Base-by-base conservation (phyloP, 2,797 vertebrate genomes). In the Anas bahamensis region DNA sequence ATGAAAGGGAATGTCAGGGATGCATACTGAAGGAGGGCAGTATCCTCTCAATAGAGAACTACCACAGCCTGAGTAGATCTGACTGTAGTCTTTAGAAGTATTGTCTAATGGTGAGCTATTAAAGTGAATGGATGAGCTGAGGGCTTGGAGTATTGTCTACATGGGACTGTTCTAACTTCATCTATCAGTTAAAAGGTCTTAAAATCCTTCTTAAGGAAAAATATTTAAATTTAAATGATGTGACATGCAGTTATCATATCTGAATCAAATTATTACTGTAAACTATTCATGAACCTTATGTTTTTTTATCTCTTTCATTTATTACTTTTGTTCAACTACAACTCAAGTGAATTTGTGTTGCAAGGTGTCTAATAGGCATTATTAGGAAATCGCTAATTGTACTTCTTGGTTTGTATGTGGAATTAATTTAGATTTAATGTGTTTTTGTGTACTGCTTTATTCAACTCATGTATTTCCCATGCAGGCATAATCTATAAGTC, bases 31-130 rank as follows among this genome's bases (percentile, higher is more conserved):
- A 79, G 39, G 52, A 79, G 42, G 56, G n/a, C 22, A 42, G 5
- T 39, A 11, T 22, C 19, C 9, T 50, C 12, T 69, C 59, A 7
- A 1, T 41, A 8, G 23, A 29, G 35, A 42, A 48, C 75, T 61
- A 4, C 24, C 11, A 17, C 15, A 35, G 33, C 46, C 29, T 3
- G 3, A 22, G 26, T 4, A 76, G 24, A 64, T 33, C 4, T 64
- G 52, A 29, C 0, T 1, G 2, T 50, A 57, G 18, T 55, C 23
- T 39, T 29, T 55, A 29, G n/a, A 31, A 1, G 0, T 5, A 9
- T 22, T 65, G 21, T 66, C 17, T 74, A 24, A 35, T 0, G 1
- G 5, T 56, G 39, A 35, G 7, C 60, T 88, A 14, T 3, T 13
- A 57, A 48, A n/a, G 14, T 18, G 17, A 81, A 42, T 42, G 0